Evolutionary conservation across 2,888 invertebrate species (phyloP).

Genomic region (Stenoptilia bipunctidactyla): DNA sequence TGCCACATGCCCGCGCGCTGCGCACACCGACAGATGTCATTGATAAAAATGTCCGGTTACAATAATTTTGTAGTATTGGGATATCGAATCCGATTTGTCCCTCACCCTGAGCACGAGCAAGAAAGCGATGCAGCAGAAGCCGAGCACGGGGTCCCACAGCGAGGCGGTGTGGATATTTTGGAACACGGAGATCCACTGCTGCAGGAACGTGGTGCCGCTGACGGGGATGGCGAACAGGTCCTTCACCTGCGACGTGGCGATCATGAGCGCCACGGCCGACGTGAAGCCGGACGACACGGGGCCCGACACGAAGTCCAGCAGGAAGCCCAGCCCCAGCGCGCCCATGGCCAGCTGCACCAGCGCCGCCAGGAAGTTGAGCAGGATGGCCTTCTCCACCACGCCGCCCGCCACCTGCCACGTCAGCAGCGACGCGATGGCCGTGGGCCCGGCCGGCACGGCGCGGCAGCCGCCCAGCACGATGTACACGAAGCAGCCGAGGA

Average conservation of each 20-base stretch:
- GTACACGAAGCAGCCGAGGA: constrained; percentile 91
- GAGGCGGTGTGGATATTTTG: constrained; percentile 75
- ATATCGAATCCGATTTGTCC: too few species aligned
- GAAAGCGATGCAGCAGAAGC: constrained; percentile 79
- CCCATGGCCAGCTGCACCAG: constrained; percentile 85
- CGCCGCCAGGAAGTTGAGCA: constrained; percentile 82
- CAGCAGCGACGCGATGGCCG: constrained; percentile 90
- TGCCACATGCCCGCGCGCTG: constrained; percentile 76
- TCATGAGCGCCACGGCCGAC: constrained; percentile 90
- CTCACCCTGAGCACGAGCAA: constrained; percentile 83
- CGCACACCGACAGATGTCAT: too few species aligned
- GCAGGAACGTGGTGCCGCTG: constrained; percentile 81
- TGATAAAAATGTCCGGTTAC: too few species aligned
- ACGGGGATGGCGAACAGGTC: constrained; percentile 82
- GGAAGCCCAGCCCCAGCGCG: constrained; percentile 84
- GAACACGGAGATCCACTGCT: constrained; percentile 82
- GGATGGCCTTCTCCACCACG: constrained; percentile 77
- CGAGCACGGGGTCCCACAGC: constrained; percentile 81
- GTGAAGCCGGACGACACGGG: constrained; percentile 92
- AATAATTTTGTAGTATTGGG: too few species aligned
- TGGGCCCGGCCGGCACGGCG: constrained; percentile 93
- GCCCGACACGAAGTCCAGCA: constrained; percentile 91
- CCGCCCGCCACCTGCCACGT: constrained; percentile 83
- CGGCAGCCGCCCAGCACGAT: constrained; percentile 92
- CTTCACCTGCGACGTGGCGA: constrained; percentile 90